Evolutionary conservation across 2,797 vertebrate species (phyloP).

Genomic region (Chloroceryle amazona): DNA sequence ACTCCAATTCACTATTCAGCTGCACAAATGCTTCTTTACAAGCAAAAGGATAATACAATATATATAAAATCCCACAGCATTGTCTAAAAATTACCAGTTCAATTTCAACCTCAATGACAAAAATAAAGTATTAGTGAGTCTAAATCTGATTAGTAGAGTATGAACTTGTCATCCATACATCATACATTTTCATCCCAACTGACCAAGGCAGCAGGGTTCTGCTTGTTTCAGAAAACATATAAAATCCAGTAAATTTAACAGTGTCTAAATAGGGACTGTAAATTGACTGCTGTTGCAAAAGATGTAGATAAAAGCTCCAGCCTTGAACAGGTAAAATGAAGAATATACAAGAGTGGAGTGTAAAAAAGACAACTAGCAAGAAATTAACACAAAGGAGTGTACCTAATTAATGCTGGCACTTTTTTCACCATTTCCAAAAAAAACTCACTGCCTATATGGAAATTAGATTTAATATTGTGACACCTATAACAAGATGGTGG

Average conservation of each 20-base stretch:
- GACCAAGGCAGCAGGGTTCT: not conserved
- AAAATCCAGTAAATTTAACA: not conserved
- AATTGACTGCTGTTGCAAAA: not conserved
- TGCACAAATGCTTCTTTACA: not conserved
- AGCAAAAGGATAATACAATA: not conserved
- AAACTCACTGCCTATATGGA: not conserved
- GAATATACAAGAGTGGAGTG: not conserved
- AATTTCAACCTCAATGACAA: not conserved
- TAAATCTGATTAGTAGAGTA: not conserved
- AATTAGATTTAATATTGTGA: not conserved
- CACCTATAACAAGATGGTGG: not conserved
- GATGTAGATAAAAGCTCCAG: not conserved
- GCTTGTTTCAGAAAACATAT: not conserved
- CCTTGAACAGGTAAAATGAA: not conserved
- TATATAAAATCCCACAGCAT: not conserved
- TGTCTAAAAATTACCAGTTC: not conserved
- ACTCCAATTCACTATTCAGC: not conserved
- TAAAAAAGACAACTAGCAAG: not conserved
- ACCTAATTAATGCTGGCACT: not conserved
- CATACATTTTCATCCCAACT: not conserved
- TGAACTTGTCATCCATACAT: not conserved
- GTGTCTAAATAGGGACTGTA: not conserved
- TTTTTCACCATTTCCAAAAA: not conserved
- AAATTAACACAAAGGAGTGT: not conserved
- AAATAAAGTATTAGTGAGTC: not conserved